These are phyloP conservation scores for Oedothorax gibbosus DNA, from an alignment of 1,140 invertebrate species.

Conservation along the genomic window DNA sequence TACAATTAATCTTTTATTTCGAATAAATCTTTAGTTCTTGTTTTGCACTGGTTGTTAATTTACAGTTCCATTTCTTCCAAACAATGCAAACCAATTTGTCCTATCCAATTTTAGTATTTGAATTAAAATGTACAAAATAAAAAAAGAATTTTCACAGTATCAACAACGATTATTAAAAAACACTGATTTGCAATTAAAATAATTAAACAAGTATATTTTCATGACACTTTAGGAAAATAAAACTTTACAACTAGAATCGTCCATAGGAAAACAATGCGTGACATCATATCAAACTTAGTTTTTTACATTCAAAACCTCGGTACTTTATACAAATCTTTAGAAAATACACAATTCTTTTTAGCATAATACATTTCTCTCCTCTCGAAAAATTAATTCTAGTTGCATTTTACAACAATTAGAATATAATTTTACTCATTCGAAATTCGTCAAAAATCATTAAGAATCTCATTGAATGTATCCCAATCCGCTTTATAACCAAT, in stretches of 20 bases:
- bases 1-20: too few species aligned
- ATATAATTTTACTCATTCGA: too few species aligned
- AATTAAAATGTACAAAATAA: conserved; percentile 13
- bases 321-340: too few species aligned
- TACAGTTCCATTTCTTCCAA: conserved; percentile 21
- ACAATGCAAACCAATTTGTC: conserved; percentile 5
- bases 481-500: too few species aligned
- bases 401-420: too few species aligned
- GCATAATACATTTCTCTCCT: too few species aligned
- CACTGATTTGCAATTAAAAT: background rate
- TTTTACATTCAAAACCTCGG: too few species aligned
- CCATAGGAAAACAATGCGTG: background rate
- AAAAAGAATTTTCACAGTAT: background rate
- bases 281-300: background rate
- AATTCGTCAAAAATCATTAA: too few species aligned
- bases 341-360: too few species aligned
- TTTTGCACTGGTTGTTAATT: conserved; percentile 1
- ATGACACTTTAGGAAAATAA: background rate
- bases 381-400: too few species aligned
- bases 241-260: background rate
- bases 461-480: too few species aligned
- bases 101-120: background rate
- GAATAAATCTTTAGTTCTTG: too few species aligned
- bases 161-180: background rate
- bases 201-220: background rate